phyloP scores from a whole-genome alignment of 2,113 vertebrate species.

The Macquaria australasica region DNA sequence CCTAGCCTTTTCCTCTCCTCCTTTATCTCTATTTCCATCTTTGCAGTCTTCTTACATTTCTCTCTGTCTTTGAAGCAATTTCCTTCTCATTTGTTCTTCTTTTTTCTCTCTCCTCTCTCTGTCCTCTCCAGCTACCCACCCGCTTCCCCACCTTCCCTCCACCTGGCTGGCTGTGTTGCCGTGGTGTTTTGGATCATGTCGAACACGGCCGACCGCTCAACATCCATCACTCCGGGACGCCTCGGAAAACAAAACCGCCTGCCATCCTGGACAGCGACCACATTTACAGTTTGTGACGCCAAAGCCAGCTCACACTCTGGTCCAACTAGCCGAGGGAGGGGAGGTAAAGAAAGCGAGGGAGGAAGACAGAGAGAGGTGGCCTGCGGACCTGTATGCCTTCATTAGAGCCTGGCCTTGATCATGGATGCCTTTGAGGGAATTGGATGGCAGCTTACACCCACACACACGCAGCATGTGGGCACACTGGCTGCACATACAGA shows the following conservation, averaged over 20 bases:
- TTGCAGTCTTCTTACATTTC: constrained; percentile 17
- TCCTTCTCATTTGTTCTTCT: constrained; percentile 10
- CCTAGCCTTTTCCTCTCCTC: not conserved
- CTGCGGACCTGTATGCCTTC: constrained; percentile 61
- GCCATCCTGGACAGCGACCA: constrained; percentile 26
- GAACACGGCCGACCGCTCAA: constrained; percentile 33
- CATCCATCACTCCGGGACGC: constrained; percentile 78
- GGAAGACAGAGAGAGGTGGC: constrained; percentile 52
- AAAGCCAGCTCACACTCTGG: constrained; percentile 13
- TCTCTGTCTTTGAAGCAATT: constrained; percentile 14
- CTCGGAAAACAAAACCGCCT: constrained; percentile 38
- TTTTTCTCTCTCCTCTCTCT: not conserved
- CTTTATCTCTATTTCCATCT: constrained; percentile 20
- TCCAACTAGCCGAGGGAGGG: constrained; percentile 21
- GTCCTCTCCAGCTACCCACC: not conserved
- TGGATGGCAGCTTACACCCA: constrained; percentile 49
- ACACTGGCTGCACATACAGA: constrained; percentile 38
- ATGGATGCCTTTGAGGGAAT: constrained; percentile 55
- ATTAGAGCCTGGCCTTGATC: constrained; percentile 71
- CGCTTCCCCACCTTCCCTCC: constrained; percentile 24
- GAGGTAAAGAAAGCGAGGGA: constrained; percentile 30
- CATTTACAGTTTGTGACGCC: constrained; percentile 13
- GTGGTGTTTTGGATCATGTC: constrained; percentile 31
- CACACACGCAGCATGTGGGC: constrained; percentile 54
- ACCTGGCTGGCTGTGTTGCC: constrained; percentile 11